Percentiles rank a stretch among this genome's conserved stretches.
phyloP scores from a whole-genome alignment of 2,113 vertebrate genomes.

The Mormoops blainvillei region DNA sequence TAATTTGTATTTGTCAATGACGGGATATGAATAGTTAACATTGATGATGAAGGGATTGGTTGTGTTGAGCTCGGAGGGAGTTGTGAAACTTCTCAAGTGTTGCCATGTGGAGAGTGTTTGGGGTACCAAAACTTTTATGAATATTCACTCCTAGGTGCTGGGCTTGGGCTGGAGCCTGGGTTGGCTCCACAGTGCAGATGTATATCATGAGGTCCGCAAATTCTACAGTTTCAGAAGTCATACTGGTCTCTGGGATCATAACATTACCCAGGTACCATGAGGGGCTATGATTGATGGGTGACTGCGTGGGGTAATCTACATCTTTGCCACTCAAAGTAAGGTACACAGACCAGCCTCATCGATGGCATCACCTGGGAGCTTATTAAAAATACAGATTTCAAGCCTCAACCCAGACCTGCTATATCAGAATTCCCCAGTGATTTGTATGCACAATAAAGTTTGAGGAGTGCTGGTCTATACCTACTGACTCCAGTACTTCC shows the following conservation, averaged over 20 bases:
- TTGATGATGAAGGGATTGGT: not conserved
- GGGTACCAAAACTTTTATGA: not conserved
- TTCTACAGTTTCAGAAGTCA: not conserved
- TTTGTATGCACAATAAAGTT: constrained; percentile 9
- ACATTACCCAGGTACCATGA: not conserved
- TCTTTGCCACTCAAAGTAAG: not conserved
- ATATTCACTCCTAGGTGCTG: not conserved
- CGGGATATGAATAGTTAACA: not conserved
- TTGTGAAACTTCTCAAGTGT: not conserved
- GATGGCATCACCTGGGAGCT: not conserved
- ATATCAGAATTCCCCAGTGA: constrained; percentile 5
- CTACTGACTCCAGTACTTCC: constrained; percentile 32
- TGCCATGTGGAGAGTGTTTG: not conserved
- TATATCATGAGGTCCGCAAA: not conserved
- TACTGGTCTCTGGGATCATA: not conserved
- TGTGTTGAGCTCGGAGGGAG: not conserved
- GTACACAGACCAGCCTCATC: not conserved
- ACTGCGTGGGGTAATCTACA: not conserved
- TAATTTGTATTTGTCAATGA: not conserved
- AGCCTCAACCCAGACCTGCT: not conserved
- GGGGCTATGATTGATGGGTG: not conserved
- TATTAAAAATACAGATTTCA: not conserved
- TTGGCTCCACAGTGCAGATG: not conserved
- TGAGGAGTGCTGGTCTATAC: constrained; percentile 8
- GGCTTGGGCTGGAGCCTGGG: not conserved